These are phyloP conservation scores for Drosophila sordidula DNA, from an alignment of 2,888 invertebrate species.

Conservation along the genomic window DNA sequence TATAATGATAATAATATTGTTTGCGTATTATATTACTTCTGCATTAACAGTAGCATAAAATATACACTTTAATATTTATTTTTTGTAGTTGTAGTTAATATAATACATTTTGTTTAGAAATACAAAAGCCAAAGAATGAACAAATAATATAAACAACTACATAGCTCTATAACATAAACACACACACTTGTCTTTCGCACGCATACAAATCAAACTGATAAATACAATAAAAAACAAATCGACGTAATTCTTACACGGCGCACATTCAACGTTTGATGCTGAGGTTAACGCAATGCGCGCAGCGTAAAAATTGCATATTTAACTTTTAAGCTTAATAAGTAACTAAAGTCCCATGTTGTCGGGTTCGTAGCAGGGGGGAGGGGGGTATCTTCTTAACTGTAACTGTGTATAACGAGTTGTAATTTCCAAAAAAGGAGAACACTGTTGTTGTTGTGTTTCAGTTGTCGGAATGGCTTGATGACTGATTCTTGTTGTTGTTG, in stretches of 20 bases:
- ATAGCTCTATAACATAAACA: constrained; percentile 45
- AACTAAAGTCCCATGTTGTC: constrained; percentile 71
- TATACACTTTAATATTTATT: constrained; percentile 67
- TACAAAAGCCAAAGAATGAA: constrained; percentile 63
- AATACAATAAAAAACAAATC: constrained; percentile 27
- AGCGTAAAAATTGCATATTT: constrained; percentile 62
- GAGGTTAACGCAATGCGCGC: constrained; percentile 54
- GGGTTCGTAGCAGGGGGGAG: constrained; percentile 25
- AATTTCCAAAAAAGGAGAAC: constrained; percentile 68
- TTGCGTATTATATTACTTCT: constrained; percentile 59
- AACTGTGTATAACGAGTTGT: constrained; percentile 58
- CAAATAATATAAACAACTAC: constrained; percentile 66
- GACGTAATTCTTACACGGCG: constrained; percentile 63
- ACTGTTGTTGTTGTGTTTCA: constrained; percentile 56
- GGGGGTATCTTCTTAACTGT: constrained; percentile 37
- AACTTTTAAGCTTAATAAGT: constrained; percentile 68
- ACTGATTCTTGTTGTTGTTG: constrained; percentile 52
- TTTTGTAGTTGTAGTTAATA: constrained; percentile 70
- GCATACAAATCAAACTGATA: constrained; percentile 27
- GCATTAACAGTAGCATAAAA: constrained; percentile 58
- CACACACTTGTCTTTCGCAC: constrained; percentile 63
- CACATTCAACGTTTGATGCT: constrained; percentile 66
- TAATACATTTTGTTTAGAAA: constrained; percentile 68
- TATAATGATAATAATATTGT: constrained; percentile 57
- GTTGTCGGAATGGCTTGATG: constrained; percentile 69